phyloP scores from a whole-genome alignment of 2,888 invertebrate species.

The Euplagia quadripunctaria region DNA sequence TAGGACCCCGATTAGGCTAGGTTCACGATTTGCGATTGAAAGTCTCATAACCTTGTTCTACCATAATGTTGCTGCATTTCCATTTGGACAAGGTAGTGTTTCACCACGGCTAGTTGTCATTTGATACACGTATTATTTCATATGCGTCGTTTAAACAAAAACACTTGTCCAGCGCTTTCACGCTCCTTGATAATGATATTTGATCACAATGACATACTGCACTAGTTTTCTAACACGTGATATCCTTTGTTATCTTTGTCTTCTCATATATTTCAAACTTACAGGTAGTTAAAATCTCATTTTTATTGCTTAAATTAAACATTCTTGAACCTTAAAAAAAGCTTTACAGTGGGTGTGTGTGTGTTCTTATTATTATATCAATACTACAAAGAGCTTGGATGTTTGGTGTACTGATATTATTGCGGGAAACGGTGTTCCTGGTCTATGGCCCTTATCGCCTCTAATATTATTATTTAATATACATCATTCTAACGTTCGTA shows the following conservation, averaged over 20 bases:
- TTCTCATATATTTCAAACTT: conserved; percentile 48
- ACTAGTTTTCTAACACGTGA: conserved; percentile 60
- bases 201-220: conserved; percentile 75
- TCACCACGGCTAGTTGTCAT: conserved; percentile 81
- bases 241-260: conserved; percentile 51
- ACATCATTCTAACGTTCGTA: conserved; percentile 21
- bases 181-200: conserved; percentile 76
- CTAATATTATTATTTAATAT: conserved; percentile 18
- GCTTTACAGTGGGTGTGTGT: not conserved
- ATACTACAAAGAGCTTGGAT: conserved; percentile 7
- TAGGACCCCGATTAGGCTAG: conserved; percentile 59
- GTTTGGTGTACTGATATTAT: conserved; percentile 29
- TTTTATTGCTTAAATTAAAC: not conserved
- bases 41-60: conserved; percentile 69
- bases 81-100: conserved; percentile 66
- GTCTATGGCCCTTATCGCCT: conserved; percentile 39
- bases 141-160: conserved; percentile 75
- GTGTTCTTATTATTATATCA: not conserved
- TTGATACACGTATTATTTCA: conserved; percentile 76
- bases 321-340: conserved; percentile 3
- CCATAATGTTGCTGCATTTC: conserved; percentile 51
- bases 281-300: conserved; percentile 9
- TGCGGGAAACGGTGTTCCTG: conserved; percentile 33
- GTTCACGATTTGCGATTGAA: conserved; percentile 70
- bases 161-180: conserved; percentile 79